Base-by-base conservation (phyloP, 2,113 vertebrate species). In the Pollimyrus isidori region DNA sequence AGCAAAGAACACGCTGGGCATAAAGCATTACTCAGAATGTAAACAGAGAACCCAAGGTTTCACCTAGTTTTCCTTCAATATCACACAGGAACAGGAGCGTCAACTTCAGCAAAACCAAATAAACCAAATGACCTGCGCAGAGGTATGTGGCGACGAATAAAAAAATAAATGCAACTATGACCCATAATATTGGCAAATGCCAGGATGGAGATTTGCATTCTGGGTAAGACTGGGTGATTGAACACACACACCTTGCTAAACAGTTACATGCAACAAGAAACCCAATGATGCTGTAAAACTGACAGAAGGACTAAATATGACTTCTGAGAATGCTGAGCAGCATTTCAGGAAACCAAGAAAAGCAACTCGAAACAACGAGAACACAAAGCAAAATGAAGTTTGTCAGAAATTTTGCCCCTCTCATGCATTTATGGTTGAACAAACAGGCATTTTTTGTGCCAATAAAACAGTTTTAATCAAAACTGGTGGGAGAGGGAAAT, bases 11-110 rank as follows among this genome's bases (percentile, higher is more conserved):
- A 82, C 4, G 1, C 35, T 50, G 11, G 76, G 49, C 88, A 76
- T 53, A 45, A 89, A 89, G 49, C 39, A 17, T 88, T 50, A 65
- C 87, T 88, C 62, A 42, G 45, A 88, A 89, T 83, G 85, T 86
- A 86, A 50, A 86, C 85, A 19, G 46, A 49, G 42, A 48, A 49
- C 26, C n/a, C 26, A 86, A 19, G 48, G 49, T 48, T 30, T 86
- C 26, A 52, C 85, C 85, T 86, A 48, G n/a, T 86, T 86, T 30
- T 52, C 85, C 49, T 30, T 17, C 6, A 52, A 86, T 50, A 53
- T 52, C 85, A 86, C 85, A 86, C 46, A 35, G 23, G 15, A 86
- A 86, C 46, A 35, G 23, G 15, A 86, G 19, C 4, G 4, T 86
- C 85, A 35, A 30, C 85, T 86, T 53, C 49, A 53, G 85, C 26